These are phyloP conservation scores for Cynocephalus volans DNA, from an alignment of 2,113 vertebrate genomes.

Conservation along the genomic window DNA sequence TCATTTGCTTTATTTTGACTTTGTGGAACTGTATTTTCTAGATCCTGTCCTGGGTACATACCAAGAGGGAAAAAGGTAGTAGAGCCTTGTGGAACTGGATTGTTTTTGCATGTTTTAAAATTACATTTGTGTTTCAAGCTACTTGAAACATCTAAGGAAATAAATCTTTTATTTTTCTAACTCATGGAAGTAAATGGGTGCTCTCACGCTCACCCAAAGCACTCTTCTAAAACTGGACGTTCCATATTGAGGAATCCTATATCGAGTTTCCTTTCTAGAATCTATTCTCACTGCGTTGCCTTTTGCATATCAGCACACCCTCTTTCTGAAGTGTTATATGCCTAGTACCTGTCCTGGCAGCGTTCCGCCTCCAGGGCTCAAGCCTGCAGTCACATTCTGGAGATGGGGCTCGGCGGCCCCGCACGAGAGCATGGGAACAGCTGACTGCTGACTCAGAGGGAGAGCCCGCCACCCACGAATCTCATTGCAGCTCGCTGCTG, in stretches of 20 bases:
- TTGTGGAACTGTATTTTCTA: background rate
- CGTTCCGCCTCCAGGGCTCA: constrained; percentile 71
- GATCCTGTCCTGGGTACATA: background rate
- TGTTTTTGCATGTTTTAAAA: background rate
- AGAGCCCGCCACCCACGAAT: constrained; percentile 88
- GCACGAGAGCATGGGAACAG: constrained; percentile 85
- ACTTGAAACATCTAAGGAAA: background rate
- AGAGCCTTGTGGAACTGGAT: background rate
- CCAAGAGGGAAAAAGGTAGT: background rate
- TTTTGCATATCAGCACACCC: background rate
- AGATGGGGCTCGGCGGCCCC: constrained; percentile 84
- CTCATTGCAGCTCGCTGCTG: constrained; percentile 91
- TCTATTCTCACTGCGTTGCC: background rate
- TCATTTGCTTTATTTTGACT: constrained; percentile 16
- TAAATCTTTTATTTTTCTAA: background rate
- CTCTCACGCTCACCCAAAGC: background rate
- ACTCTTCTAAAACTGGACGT: constrained; percentile 6
- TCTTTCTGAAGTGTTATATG: constrained; percentile 40
- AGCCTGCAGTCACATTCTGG: constrained; percentile 81
- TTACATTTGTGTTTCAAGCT: background rate
- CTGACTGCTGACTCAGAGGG: constrained; percentile 91
- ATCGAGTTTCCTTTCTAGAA: background rate
- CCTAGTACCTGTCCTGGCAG: constrained; percentile 41
- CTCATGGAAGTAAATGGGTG: background rate
- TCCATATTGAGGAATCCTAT: background rate